Conservation (phyloP, 1,140 invertebrate species). For the Dreissena polymorpha region DNA sequence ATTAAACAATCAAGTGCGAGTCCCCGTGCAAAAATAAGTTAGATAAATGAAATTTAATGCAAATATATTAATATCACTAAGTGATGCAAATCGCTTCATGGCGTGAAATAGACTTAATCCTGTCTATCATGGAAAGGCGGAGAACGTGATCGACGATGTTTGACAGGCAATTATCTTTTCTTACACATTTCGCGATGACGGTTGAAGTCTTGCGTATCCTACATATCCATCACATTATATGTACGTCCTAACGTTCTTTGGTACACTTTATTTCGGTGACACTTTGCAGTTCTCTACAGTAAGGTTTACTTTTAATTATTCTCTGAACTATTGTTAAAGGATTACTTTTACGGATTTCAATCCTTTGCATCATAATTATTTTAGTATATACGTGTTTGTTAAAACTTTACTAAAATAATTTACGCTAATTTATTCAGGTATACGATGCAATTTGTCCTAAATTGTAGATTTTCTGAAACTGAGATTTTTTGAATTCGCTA, state of each 20-base stretch:
- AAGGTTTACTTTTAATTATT: no score
- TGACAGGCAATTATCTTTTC: neutral
- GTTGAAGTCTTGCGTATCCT: neutral
- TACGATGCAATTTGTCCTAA: no score
- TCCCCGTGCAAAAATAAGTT: slow-evolving; percentile 26
- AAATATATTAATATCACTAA: slow-evolving; percentile 31
- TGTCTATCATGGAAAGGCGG: neutral
- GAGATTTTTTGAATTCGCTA: no score
- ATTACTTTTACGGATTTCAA: no score
- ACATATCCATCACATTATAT: neutral
- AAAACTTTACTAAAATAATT: no score
- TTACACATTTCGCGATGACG: neutral
- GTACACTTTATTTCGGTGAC: neutral
- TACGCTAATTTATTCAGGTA: no score
- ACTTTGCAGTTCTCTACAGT: no score
- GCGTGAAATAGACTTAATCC: neutral
- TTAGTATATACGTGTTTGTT: no score
- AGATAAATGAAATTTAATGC: slow-evolving; percentile 53
- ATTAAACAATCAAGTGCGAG: slow-evolving; percentile 51
- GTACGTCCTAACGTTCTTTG: neutral
- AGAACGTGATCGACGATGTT: neutral
- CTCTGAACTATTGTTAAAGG: no score
- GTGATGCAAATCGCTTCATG: neutral
- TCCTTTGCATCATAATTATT: no score
- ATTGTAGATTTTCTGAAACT: no score